phyloP scores from a whole-genome alignment of 1,140 invertebrate genomes.

The Bombus waltoni region DNA sequence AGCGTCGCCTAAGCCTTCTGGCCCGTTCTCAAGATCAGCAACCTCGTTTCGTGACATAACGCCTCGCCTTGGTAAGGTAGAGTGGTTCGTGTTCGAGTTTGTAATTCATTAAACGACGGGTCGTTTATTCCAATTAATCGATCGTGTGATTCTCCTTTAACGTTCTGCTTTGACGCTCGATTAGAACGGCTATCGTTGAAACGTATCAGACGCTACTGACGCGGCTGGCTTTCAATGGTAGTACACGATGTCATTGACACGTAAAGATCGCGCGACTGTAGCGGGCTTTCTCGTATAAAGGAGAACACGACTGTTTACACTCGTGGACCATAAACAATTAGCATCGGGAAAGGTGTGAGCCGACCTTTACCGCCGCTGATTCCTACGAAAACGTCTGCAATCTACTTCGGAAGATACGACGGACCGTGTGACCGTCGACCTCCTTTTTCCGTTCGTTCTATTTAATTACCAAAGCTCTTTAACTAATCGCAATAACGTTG shows the following conservation, averaged over 20 bases:
- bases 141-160: neutral
- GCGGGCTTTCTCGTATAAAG: conserved; percentile 54
- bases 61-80: too few relatives aligned
- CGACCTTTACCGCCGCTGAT: conserved; percentile 57
- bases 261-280: conserved; percentile 38
- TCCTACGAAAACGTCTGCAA: conserved; percentile 48
- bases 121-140: conserved; percentile 29
- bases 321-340: conserved; percentile 53
- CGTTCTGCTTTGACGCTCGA: neutral
- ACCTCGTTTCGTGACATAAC: conserved; percentile 51
- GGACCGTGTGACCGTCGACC: conserved; percentile 49
- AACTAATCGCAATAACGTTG: neutral
- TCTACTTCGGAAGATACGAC: conserved; percentile 42
- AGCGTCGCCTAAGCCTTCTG: conserved; percentile 22
- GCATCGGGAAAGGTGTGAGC: conserved; percentile 39
- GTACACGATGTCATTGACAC: conserved; percentile 32
- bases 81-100: neutral
- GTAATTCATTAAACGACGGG: neutral
- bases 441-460: conserved; percentile 44
- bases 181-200: neutral
- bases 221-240: conserved; percentile 7
- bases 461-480: conserved; percentile 30
- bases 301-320: conserved; percentile 62
- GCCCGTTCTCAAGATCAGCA: conserved; percentile 58
- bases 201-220: conserved; percentile 17